These are phyloP conservation scores for Drosophila kanekoi DNA, from an alignment of 2,888 invertebrate species.

Conservation along the genomic window DNA sequence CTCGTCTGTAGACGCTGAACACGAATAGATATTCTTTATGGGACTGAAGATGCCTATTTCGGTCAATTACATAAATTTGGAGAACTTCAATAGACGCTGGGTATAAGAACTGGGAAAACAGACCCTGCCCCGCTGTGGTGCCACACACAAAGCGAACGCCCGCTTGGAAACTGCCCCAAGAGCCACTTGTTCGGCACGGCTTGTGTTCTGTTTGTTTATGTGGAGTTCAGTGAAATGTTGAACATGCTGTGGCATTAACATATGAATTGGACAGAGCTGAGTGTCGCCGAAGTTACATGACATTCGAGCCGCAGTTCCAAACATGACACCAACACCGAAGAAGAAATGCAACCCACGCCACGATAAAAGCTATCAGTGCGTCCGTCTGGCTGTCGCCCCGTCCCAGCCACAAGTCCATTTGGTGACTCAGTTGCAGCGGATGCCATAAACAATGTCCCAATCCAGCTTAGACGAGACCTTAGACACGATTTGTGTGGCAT, in stretches of 20 bases:
- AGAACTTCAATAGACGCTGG: background rate
- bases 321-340: background rate
- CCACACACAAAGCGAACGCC: slow-evolving; percentile 41
- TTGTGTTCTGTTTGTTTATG: slow-evolving; percentile 34
- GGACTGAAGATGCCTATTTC: too few species aligned
- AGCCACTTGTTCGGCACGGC: slow-evolving; percentile 54
- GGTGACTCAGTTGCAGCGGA: slow-evolving; percentile 66
- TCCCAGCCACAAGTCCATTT: slow-evolving; percentile 4
- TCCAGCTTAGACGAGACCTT: slow-evolving; percentile 11
- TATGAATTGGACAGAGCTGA: slow-evolving; percentile 33
- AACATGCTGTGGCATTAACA: slow-evolving; percentile 49
- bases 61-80: too few species aligned
- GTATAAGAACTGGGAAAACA: slow-evolving; percentile 11
- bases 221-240: slow-evolving; percentile 44
- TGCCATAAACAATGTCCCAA: slow-evolving; percentile 61
- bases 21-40: too few species aligned
- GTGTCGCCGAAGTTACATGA: slow-evolving; percentile 7
- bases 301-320: background rate
- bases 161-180: slow-evolving; percentile 38
- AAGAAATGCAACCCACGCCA: slow-evolving; percentile 31
- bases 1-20: too few species aligned
- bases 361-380: slow-evolving; percentile 26
- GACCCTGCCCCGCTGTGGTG: slow-evolving; percentile 29
- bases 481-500: slow-evolving; percentile 36
- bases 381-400: background rate